A percentile compares a stretch with the other conserved stretches of the same genome.
Conservation (phyloP, 2,113 vertebrate genomes). For the Anoura caudifer region DNA sequence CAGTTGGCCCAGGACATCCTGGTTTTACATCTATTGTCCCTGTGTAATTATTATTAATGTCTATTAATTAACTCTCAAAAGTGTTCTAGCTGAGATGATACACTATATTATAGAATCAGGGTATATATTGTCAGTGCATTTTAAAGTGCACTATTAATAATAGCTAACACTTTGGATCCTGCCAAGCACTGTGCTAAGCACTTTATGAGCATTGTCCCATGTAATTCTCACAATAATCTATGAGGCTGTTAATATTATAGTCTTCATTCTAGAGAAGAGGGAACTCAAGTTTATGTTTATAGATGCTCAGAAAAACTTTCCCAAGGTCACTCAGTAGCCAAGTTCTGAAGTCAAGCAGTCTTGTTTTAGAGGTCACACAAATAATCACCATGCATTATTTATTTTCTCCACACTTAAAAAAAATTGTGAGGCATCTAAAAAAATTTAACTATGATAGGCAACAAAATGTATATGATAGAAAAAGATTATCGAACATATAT, state of each 20-base stretch:
- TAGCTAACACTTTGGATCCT: background rate
- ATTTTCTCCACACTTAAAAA: background rate
- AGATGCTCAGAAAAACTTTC: background rate
- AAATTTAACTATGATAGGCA: background rate
- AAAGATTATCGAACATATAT: background rate
- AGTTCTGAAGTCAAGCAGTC: slow-evolving; percentile 18
- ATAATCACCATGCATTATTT: slow-evolving; percentile 3
- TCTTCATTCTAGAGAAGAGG: background rate
- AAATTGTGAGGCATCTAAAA: background rate
- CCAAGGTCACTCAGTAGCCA: background rate
- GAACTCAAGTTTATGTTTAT: background rate
- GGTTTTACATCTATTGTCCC: slow-evolving; percentile 12
- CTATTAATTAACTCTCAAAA: slow-evolving; percentile 8
- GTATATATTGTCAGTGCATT: background rate
- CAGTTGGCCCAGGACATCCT: background rate
- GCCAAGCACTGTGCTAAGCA: background rate
- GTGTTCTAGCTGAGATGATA: background rate
- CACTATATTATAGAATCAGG: background rate
- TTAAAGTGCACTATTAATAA: background rate
- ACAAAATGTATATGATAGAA: background rate
- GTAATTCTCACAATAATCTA: background rate
- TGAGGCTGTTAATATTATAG: background rate
- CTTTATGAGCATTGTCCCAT: background rate
- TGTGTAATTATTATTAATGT: background rate
- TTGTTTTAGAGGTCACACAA: slow-evolving; percentile 26